Evolutionary conservation across 2,888 invertebrate genomes (phyloP), one percentile per base, ranked within the genome.

Genomic region (Clostera curtula): DNA sequence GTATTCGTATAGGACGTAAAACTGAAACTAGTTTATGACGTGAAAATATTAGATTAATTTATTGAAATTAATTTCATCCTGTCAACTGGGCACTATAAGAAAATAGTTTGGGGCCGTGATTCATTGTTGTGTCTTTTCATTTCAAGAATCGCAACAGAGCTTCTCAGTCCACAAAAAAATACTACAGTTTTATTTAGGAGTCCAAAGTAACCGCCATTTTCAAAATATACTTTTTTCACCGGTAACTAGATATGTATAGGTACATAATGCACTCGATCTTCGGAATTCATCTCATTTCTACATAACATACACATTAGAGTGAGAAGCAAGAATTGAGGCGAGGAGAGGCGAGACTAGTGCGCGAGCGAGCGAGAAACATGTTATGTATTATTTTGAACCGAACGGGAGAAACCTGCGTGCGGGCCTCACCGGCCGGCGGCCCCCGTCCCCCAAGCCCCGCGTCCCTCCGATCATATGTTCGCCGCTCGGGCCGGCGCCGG

Each of bases 381-480:
- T 72, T 70, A 65, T 71, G 72, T 75, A 74, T 74, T 75, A 70
- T 73, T 74, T 76, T 64, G 65, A 74, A 60, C 67, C 71, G 58
- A 58, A 61, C 75, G 76, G 79, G 74, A 74, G 79, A 84, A 84
- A 82, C 84, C 82, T 79, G 76, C 76, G 80, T 77, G 79, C 82
- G 80, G 82, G 77, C 77, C 83, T 80, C 74, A 75, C 62, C 57
- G 49, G 49, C 56, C 55, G 42, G 66, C 45, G 57, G 62, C 63
- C 60, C 52, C 49, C 58, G 54, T 59, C 66, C 57, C 63, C 45
- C 26, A 21, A 18, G 33, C 57, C 44, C 68, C 72, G 62, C 77
- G 52, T 65, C 59, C 38, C 59, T 49, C 68, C 79, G 76, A 82
- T 82, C 80, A 82, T 79, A 79, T 82, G 82, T 70, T 82, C 80